phyloP scores from a whole-genome alignment of 2,113 vertebrate species.

The Dromaius novaehollandiae region DNA sequence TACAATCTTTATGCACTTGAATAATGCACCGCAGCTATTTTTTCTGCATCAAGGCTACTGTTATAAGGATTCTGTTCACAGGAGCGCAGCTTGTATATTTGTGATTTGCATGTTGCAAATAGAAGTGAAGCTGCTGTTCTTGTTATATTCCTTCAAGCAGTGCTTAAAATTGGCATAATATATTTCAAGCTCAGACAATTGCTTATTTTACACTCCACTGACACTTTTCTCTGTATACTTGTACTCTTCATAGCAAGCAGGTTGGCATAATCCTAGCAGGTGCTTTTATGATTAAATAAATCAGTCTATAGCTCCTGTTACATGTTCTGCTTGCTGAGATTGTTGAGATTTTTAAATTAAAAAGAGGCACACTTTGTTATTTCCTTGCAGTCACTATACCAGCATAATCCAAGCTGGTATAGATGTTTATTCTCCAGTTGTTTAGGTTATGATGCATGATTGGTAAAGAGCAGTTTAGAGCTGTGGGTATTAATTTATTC shows the following conservation, averaged over 20 bases:
- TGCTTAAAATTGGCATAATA: background rate
- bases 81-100: background rate
- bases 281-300: slow-evolving; percentile 37
- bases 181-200: background rate
- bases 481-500: background rate
- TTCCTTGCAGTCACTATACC: background rate
- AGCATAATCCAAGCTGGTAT: background rate
- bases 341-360: slow-evolving; percentile 12
- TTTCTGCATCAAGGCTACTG: background rate
- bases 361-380: background rate
- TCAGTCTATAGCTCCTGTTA: slow-evolving; percentile 25
- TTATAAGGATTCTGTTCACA: background rate
- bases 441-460: background rate
- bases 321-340: slow-evolving; percentile 14
- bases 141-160: background rate
- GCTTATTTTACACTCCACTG: slow-evolving; percentile 20
- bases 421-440: background rate
- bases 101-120: background rate
- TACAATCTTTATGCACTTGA: background rate
- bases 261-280: background rate
- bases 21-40: background rate
- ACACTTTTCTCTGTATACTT: background rate
- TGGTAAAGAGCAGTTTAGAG: background rate
- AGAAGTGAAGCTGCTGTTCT: background rate
- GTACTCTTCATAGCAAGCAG: background rate